phyloP scores from a whole-genome alignment of 2,888 invertebrate genomes.

The Brachyptera risi region DNA sequence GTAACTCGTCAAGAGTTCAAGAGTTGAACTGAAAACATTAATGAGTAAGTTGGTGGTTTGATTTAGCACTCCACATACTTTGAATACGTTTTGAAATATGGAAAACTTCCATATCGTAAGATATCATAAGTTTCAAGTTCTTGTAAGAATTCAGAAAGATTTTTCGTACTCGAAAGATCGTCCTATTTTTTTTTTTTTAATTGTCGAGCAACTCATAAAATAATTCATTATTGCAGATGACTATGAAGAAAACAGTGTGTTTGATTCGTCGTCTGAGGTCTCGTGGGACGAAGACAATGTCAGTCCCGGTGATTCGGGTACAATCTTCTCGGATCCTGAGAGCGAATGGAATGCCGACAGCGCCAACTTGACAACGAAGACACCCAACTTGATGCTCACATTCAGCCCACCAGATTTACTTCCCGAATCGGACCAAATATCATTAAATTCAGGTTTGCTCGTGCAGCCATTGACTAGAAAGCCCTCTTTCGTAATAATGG shows the following conservation, averaged over 20 bases:
- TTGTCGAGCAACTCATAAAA: too few species aligned
- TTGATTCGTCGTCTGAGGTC: slow-evolving; percentile 44
- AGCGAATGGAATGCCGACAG: slow-evolving; percentile 36
- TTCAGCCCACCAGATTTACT: slow-evolving; percentile 20
- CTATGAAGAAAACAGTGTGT: background rate
- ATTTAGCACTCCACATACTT: too few species aligned
- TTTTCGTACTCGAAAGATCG: too few species aligned
- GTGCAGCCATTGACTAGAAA: slow-evolving; percentile 10
- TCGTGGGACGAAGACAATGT: slow-evolving; percentile 51
- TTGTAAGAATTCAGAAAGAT: too few species aligned
- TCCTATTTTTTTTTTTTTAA: too few species aligned
- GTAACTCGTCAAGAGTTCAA: too few species aligned
- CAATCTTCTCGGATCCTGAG: slow-evolving; percentile 39
- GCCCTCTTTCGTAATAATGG: slow-evolving; percentile 25
- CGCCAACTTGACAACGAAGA: background rate
- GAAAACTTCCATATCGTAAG: too few species aligned
- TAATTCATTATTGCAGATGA: slow-evolving; percentile 30
- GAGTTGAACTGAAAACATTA: too few species aligned
- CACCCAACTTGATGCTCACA: background rate
- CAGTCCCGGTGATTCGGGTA: slow-evolving; percentile 24
- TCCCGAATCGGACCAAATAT: slow-evolving; percentile 27
- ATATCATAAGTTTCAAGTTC: too few species aligned
- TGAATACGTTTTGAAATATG: too few species aligned
- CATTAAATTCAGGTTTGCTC: background rate
- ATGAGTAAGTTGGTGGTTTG: too few species aligned